These are phyloP conservation scores for Campylomormyrus tamandua DNA, from an alignment of 2,113 vertebrate genomes.

Conservation along the genomic window DNA sequence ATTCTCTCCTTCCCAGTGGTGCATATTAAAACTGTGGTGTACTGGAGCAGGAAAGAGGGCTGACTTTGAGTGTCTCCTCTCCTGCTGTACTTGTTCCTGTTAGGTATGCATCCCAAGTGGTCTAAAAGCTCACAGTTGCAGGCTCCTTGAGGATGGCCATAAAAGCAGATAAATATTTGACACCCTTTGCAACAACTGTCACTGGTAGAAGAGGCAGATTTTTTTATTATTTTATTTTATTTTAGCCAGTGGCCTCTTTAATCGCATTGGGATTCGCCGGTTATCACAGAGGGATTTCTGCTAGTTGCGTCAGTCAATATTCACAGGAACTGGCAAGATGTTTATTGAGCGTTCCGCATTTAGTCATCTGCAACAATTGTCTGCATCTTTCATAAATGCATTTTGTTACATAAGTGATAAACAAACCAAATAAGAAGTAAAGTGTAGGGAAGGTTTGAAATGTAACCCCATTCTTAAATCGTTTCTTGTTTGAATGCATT, in stretches of 20 bases:
- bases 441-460: not conserved
- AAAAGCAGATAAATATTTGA: constrained; percentile 7
- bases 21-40: not conserved
- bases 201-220: not conserved
- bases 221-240: not conserved
- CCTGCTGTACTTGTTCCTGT: not conserved
- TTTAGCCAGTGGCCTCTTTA: not conserved
- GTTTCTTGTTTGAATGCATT: not conserved
- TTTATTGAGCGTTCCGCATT: not conserved
- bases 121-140: not conserved
- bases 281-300: not conserved
- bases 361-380: not conserved
- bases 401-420: not conserved
- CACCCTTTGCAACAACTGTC: not conserved
- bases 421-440: not conserved
- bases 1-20: not conserved
- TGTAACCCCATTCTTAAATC: not conserved
- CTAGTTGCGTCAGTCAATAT: constrained; percentile 1
- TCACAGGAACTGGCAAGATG: not conserved
- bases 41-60: not conserved
- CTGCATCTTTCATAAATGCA: not conserved
- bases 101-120: not conserved
- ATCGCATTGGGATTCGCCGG: not conserved
- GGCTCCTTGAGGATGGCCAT: not conserved
- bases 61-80: not conserved